phyloP scores from a whole-genome alignment of 2,113 vertebrate genomes.

The Mus spicilegus region DNA sequence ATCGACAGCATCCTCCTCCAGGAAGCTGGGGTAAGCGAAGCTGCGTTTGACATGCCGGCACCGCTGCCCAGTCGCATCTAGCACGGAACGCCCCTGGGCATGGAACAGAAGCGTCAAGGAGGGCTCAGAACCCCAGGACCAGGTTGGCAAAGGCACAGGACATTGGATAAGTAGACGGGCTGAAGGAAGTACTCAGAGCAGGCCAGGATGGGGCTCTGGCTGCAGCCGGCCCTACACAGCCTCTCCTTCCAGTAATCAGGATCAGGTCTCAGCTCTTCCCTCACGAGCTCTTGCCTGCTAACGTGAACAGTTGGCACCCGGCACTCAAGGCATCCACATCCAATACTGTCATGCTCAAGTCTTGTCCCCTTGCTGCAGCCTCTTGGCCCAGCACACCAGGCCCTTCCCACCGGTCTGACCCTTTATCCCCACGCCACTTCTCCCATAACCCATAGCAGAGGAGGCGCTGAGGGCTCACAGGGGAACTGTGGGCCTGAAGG shows the following conservation, averaged over 20 bases:
- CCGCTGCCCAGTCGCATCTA: constrained; percentile 87
- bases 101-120: background rate
- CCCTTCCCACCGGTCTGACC: background rate
- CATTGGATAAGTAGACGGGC: fast-evolving
- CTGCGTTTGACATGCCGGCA: constrained; percentile 89
- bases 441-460: background rate
- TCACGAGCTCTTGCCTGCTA: background rate
- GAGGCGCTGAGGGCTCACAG: background rate
- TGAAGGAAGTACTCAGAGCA: background rate
- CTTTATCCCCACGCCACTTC: background rate
- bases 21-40: constrained; percentile 93
- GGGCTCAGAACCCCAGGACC: background rate
- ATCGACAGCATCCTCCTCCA: constrained; percentile 94
- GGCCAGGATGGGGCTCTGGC: background rate
- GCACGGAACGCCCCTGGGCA: constrained; percentile 91
- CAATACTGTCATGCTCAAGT: background rate
- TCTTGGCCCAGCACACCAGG: background rate
- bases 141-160: background rate
- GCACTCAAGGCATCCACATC: background rate
- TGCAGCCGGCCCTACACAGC: fast-evolving
- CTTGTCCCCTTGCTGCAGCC: background rate
- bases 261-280: background rate
- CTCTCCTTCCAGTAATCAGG: fast-evolving
- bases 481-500: background rate
- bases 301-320: background rate